These are phyloP conservation scores for Neopelma chrysocephalum DNA, from an alignment of 2,797 vertebrate genomes.

Conservation along the genomic window DNA sequence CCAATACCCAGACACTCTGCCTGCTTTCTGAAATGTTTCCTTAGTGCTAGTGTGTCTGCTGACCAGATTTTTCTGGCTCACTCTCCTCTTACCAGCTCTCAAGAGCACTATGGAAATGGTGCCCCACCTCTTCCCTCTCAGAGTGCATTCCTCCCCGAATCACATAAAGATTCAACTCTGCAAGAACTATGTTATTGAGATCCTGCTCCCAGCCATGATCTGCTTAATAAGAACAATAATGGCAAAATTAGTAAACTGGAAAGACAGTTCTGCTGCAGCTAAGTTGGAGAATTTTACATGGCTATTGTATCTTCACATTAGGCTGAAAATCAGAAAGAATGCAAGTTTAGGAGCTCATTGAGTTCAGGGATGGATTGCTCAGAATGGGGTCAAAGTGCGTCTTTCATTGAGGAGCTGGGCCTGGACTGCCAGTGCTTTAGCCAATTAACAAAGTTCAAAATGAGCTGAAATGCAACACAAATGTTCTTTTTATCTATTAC, in stretches of 20 bases:
- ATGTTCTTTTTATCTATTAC: neutral
- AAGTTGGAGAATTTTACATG: neutral
- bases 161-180: accelerated
- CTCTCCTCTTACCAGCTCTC: neutral
- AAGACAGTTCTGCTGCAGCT: neutral
- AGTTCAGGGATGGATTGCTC: neutral
- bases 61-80: neutral
- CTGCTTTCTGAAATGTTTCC: neutral
- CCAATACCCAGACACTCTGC: neutral
- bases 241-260: neutral
- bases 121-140: neutral
- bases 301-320: neutral
- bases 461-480: neutral
- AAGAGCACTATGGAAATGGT: neutral
- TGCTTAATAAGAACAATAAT: neutral
- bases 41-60: neutral
- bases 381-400: neutral
- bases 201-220: neutral
- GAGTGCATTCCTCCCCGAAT: accelerated
- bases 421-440: neutral
- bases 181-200: neutral
- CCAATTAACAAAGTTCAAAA: neutral
- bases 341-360: neutral
- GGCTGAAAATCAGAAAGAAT: neutral
- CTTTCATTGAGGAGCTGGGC: neutral